phyloP scores from a whole-genome alignment of 2,797 vertebrate species.

The Numenius phaeopus region DNA sequence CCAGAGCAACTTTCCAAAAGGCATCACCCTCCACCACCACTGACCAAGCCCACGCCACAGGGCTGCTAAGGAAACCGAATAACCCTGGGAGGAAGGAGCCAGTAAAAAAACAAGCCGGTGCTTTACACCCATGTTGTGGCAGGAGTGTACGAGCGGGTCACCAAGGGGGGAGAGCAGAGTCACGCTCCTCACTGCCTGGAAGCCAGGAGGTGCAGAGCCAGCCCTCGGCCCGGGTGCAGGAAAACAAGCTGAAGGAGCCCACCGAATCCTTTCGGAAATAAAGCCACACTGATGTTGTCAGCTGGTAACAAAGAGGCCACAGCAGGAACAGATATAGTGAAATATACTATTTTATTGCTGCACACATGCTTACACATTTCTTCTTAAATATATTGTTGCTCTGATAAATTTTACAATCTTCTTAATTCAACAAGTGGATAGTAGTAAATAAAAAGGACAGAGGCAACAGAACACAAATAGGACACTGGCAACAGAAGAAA shows the following conservation, averaged over 20 bases:
- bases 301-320: background rate
- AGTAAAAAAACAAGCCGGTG: background rate
- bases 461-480: constrained; percentile 43
- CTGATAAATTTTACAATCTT: constrained; percentile 65
- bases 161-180: background rate
- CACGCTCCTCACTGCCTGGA: background rate
- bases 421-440: constrained; percentile 40
- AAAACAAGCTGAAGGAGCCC: background rate
- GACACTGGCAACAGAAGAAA: constrained; percentile 22
- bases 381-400: constrained; percentile 66
- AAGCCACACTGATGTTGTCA: background rate
- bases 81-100: background rate
- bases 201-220: background rate
- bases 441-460: constrained; percentile 29
- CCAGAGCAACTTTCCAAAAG: background rate
- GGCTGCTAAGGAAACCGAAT: background rate
- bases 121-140: background rate
- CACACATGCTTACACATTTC: constrained; percentile 58
- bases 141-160: background rate
- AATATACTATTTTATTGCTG: constrained; percentile 79
- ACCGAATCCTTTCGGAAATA: background rate
- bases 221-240: background rate
- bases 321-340: constrained; percentile 31
- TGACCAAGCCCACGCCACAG: background rate
- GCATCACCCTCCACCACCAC: background rate